Percentiles rank a stretch among this genome's conserved stretches.
These are phyloP conservation scores for Hypselothyrea guttata DNA, from an alignment of 2,888 invertebrate species.

Conservation along the genomic window DNA sequence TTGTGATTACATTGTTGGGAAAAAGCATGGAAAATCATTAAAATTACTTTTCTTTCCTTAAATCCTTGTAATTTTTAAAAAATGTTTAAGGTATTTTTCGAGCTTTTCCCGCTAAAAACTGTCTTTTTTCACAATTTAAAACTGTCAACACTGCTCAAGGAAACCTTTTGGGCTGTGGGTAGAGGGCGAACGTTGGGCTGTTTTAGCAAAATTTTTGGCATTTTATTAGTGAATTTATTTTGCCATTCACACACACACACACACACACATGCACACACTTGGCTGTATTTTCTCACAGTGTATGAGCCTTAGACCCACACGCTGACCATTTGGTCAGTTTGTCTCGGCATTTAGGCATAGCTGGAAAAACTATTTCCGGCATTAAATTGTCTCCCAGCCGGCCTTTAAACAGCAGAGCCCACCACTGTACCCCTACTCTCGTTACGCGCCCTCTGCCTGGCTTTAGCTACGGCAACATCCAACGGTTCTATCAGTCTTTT, in stretches of 20 bases:
- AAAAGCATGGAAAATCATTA: too few species aligned
- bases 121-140: too few species aligned
- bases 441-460: not conserved
- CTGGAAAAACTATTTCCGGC: constrained; percentile 67
- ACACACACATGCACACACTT: not conserved
- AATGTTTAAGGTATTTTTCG: too few species aligned
- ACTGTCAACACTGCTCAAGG: too few species aligned
- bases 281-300: not conserved
- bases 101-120: too few species aligned
- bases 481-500: not conserved
- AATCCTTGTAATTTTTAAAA: too few species aligned
- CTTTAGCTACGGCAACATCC: not conserved
- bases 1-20: too few species aligned
- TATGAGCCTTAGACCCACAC: not conserved
- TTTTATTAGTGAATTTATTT: constrained; percentile 71
- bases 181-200: not conserved
- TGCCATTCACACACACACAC: constrained; percentile 36
- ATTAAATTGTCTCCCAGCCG: constrained; percentile 55
- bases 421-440: not conserved
- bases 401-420: constrained; percentile 14
- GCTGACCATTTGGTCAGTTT: not conserved
- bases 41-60: too few species aligned
- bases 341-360: constrained; percentile 23
- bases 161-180: constrained; percentile 23
- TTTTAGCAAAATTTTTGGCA: constrained; percentile 52